These are phyloP conservation scores for Fistularia tabacaria DNA, from an alignment of 2,797 vertebrate genomes.

Conservation along the genomic window DNA sequence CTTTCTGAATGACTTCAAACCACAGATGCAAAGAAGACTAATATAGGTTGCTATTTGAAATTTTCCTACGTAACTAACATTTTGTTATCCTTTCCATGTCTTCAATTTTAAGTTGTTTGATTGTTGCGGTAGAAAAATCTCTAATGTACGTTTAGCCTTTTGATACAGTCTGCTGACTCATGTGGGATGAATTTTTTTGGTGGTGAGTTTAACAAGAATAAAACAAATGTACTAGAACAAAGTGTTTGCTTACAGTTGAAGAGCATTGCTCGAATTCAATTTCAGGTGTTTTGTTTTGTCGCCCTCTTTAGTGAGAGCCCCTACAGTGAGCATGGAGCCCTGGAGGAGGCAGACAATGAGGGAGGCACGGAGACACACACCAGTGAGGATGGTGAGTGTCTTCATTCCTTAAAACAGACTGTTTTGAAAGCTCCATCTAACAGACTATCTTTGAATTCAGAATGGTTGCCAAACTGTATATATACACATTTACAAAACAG, in stretches of 20 bases:
- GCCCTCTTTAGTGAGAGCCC: constrained; percentile 87
- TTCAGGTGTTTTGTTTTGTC: background rate
- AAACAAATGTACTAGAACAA: background rate
- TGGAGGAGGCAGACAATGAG: constrained; percentile 95
- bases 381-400: constrained; percentile 90
- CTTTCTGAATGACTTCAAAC: constrained; percentile 32
- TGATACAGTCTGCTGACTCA: too few species aligned
- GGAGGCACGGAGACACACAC: constrained; percentile 91
- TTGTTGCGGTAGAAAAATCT: too few species aligned
- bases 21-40: constrained; percentile 15
- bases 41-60: constrained; percentile 1
- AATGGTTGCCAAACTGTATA: background rate
- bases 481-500: background rate
- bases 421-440: background rate
- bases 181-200: too few species aligned
- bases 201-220: too few species aligned
- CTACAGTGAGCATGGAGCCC: constrained; percentile 91
- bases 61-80: too few species aligned
- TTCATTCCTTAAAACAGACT: background rate
- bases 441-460: too few species aligned
- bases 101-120: too few species aligned
- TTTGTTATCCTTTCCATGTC: too few species aligned
- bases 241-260: background rate
- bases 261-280: background rate
- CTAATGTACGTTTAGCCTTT: too few species aligned